Conservation (phyloP, 2,113 vertebrate genomes). For the Cettia cetti region DNA sequence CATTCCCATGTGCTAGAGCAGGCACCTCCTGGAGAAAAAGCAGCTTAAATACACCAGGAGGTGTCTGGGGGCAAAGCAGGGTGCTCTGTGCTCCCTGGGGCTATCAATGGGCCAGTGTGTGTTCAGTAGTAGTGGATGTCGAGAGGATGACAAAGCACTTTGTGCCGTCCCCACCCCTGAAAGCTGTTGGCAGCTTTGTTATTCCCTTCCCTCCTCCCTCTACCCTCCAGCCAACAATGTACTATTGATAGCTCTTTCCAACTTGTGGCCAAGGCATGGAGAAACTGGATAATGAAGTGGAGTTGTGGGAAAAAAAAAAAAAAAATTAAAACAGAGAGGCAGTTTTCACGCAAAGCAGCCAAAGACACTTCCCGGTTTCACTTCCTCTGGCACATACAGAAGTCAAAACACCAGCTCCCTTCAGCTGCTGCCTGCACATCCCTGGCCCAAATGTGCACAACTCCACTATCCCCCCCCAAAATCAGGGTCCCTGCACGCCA, state of each 20-base stretch:
- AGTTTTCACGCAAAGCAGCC: conserved; percentile 13
- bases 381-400: conserved; percentile 44
- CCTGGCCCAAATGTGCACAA: not conserved
- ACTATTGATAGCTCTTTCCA: conserved; percentile 41
- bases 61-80: not conserved
- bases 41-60: not conserved
- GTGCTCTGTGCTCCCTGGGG: not conserved
- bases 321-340: not conserved
- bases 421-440: not conserved
- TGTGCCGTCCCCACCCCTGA: conserved; percentile 11
- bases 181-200: conserved; percentile 48
- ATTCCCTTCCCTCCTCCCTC: conserved; percentile 42
- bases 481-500: accelerated
- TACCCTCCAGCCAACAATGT: conserved; percentile 23
- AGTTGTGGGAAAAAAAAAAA: not conserved
- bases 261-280: not conserved
- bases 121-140: conserved; percentile 19
- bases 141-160: conserved; percentile 44
- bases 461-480: not conserved
- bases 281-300: conserved; percentile 46
- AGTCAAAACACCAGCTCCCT: conserved; percentile 9
- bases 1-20: not conserved
- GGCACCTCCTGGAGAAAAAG: not conserved
- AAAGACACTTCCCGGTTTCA: conserved; percentile 11
- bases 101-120: conserved; percentile 48